Percentiles rank a stretch among this genome's conserved stretches.
Conservation (phyloP, 2,113 vertebrate species). For the Erinaceus europaeus region DNA sequence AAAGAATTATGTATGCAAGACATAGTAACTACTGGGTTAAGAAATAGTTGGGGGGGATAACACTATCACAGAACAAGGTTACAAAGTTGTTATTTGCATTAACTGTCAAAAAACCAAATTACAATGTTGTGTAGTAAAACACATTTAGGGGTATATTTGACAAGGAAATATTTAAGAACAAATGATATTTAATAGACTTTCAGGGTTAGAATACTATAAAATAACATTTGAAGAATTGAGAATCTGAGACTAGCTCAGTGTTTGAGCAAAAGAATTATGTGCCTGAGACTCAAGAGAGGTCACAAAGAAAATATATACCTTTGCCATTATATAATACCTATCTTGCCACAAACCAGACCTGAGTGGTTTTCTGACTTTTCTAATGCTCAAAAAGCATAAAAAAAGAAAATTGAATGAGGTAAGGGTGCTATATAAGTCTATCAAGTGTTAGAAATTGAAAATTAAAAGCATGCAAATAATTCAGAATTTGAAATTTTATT, state of each 20-base stretch:
- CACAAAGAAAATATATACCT: too few species aligned
- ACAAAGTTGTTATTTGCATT: neutral
- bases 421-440: neutral
- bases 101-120: neutral
- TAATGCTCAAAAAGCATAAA: too few species aligned
- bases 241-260: too few species aligned
- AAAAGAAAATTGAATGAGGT: too few species aligned
- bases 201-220: too few species aligned
- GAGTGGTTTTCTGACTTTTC: too few species aligned
- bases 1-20: too few species aligned
- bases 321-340: too few species aligned
- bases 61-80: neutral
- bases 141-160: neutral
- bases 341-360: too few species aligned
- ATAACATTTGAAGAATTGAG: neutral
- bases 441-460: neutral
- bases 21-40: neutral
- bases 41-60: neutral
- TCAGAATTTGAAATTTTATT: too few species aligned
- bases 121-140: neutral
- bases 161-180: neutral
- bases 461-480: neutral
- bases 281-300: too few species aligned
- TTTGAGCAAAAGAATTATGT: too few species aligned
- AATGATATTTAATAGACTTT: neutral